phyloP scores from a whole-genome alignment of 1,140 invertebrate species.

The Planococcus citri region DNA sequence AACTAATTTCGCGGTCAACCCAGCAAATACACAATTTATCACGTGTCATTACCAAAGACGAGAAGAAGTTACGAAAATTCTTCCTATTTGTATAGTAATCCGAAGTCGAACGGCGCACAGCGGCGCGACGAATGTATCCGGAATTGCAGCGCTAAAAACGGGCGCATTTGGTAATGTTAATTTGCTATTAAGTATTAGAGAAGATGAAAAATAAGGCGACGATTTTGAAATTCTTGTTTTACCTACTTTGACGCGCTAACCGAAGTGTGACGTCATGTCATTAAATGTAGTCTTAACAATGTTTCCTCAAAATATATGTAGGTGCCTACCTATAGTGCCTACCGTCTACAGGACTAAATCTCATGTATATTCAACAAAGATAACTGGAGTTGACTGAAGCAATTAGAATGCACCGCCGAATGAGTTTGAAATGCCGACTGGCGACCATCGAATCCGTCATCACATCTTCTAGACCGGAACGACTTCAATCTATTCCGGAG shows the following conservation, averaged over 20 bases:
- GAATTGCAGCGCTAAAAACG: background rate
- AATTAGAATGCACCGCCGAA: constrained; percentile 12
- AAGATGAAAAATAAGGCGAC: background rate
- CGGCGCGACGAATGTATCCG: background rate
- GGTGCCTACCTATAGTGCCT: background rate
- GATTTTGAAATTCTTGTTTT: background rate
- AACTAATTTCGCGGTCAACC: background rate
- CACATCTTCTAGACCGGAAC: constrained; percentile 16
- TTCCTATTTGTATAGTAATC: no score
- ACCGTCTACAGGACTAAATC: background rate
- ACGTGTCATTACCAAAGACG: background rate
- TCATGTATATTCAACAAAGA: constrained; percentile 9
- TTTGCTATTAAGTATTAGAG: background rate
- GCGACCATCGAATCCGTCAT: constrained; percentile 13
- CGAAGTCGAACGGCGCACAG: no score
- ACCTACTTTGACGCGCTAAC: constrained; percentile 16
- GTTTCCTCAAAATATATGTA: background rate
- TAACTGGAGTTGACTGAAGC: constrained; percentile 5
- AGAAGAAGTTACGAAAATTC: no score
- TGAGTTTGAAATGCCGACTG: constrained; percentile 1
- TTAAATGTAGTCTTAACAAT: constrained; percentile 14
- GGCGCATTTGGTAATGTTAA: background rate
- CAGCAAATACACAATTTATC: background rate
- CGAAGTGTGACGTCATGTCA: constrained; percentile 9
- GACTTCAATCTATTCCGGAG: constrained; percentile 4